Evolutionary conservation across 2,888 invertebrate species (phyloP).

Genomic region (Crepidodera aurea): DNA sequence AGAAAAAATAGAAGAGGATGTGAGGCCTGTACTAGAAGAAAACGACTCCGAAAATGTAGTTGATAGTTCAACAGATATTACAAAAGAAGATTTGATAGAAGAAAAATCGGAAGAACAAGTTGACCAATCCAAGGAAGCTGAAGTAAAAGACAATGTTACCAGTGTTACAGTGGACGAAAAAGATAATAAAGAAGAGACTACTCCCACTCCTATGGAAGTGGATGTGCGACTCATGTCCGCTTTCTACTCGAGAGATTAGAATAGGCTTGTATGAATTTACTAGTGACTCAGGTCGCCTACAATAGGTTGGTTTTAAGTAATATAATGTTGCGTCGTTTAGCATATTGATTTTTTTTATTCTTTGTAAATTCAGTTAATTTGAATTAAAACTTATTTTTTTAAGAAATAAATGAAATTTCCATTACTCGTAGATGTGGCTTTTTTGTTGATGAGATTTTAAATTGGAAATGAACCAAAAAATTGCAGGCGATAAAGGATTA

Average conservation of each 20-base stretch:
- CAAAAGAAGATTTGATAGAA: background rate
- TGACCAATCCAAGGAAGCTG: slow-evolving; percentile 37
- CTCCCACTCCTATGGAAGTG: slow-evolving; percentile 19
- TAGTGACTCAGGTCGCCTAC: background rate
- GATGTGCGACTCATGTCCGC: slow-evolving; percentile 22
- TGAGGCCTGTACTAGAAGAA: background rate
- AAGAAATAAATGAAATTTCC: too few relatives aligned
- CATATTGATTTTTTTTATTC: slow-evolving; percentile 11
- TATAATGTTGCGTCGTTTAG: slow-evolving; percentile 2
- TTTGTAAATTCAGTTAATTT: too few relatives aligned
- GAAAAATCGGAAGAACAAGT: slow-evolving; percentile 41
- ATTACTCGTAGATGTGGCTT: background rate
- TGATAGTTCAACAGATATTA: slow-evolving; percentile 25
- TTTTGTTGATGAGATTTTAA: too few relatives aligned
- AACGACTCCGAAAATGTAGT: slow-evolving; percentile 18
- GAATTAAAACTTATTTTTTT: too few relatives aligned
- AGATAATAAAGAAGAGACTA: slow-evolving; percentile 32
- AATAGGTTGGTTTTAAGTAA: slow-evolving; percentile 3
- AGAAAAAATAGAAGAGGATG: slow-evolving; percentile 11
- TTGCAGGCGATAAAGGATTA: too few relatives aligned
- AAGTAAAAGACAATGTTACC: slow-evolving; percentile 8
- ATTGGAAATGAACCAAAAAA: too few relatives aligned
- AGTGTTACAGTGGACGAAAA: slow-evolving; percentile 6
- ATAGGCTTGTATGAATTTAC: slow-evolving; percentile 19
- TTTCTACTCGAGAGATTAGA: slow-evolving; percentile 12